Evolutionary conservation across 2,888 invertebrate genomes (phyloP).

Genomic region (Cerceris ruficornis): DNA sequence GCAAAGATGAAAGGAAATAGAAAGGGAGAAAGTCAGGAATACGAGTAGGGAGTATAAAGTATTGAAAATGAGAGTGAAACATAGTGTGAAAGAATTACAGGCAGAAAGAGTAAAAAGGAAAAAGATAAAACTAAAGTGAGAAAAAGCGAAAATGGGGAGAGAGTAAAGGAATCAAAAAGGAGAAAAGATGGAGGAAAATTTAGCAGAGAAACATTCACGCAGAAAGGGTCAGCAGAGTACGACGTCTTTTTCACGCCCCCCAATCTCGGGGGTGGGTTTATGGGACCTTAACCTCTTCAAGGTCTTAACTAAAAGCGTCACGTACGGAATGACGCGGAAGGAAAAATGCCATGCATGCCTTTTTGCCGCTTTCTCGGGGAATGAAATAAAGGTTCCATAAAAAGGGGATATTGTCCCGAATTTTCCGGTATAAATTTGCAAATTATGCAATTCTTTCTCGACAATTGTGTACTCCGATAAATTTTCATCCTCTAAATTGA

Average conservation of each 20-base stretch:
- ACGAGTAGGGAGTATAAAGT: too few relatives aligned
- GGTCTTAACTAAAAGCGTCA: slow-evolving; percentile 59
- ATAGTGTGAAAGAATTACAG: too few relatives aligned
- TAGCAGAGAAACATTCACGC: neutral
- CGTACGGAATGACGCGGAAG: slow-evolving; percentile 19
- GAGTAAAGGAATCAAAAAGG: neutral
- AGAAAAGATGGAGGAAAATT: slow-evolving; percentile 16
- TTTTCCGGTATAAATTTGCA: neutral
- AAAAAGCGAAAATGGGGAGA: too few relatives aligned
- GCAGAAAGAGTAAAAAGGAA: too few relatives aligned
- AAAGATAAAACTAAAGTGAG: too few relatives aligned
- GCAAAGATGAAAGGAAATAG: too few relatives aligned
- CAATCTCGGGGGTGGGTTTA: slow-evolving; percentile 37
- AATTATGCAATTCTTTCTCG: neutral
- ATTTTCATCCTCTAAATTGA: too few relatives aligned
- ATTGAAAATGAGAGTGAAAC: too few relatives aligned
- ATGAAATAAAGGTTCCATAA: neutral
- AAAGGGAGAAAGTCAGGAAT: too few relatives aligned
- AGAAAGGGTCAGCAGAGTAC: slow-evolving; percentile 14
- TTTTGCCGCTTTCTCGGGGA: slow-evolving; percentile 6
- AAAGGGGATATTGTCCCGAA: slow-evolving; percentile 11
- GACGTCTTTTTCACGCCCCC: slow-evolving; percentile 18
- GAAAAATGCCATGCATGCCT: slow-evolving; percentile 34
- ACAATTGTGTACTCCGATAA: too few relatives aligned
- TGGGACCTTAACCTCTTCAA: slow-evolving; percentile 50